Conservation (phyloP, 2,113 vertebrate species). For the Gobius niger region DNA sequence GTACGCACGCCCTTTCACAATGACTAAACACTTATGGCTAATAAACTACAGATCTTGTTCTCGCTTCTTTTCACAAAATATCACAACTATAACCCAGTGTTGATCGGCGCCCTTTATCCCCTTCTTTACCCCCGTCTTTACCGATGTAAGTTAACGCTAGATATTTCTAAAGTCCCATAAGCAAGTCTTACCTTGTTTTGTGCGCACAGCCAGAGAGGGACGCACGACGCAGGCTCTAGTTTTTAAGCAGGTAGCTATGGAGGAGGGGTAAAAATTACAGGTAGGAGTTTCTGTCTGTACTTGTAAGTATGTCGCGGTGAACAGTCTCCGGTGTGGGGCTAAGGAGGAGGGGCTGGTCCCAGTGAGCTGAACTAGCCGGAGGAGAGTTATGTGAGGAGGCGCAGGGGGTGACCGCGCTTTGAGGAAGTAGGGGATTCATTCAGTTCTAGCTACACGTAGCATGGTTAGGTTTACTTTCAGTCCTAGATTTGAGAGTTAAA, state of each 20-base stretch:
- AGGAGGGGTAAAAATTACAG: not conserved
- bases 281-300: not conserved
- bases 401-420: too few relatives aligned
- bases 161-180: not conserved
- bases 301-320: not conserved
- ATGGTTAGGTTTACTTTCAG: too few relatives aligned
- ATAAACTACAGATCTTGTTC: not conserved
- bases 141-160: not conserved
- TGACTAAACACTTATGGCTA: not conserved
- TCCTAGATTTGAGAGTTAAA: too few relatives aligned
- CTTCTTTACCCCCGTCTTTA: too few relatives aligned
- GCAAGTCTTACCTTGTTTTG: not conserved
- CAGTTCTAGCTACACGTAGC: too few relatives aligned
- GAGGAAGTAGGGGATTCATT: too few relatives aligned
- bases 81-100: too few relatives aligned
- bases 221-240: not conserved
- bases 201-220: not conserved
- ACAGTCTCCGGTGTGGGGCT: not conserved
- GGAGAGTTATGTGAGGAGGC: too few relatives aligned
- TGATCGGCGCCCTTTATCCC: too few relatives aligned
- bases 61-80: too few relatives aligned
- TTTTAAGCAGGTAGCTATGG: not conserved
- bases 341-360: not conserved
- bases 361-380: not conserved
- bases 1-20: not conserved